phyloP scores from a whole-genome alignment of 92 coral and sea anemone species.

The Scolanthus callimorphus region DNA sequence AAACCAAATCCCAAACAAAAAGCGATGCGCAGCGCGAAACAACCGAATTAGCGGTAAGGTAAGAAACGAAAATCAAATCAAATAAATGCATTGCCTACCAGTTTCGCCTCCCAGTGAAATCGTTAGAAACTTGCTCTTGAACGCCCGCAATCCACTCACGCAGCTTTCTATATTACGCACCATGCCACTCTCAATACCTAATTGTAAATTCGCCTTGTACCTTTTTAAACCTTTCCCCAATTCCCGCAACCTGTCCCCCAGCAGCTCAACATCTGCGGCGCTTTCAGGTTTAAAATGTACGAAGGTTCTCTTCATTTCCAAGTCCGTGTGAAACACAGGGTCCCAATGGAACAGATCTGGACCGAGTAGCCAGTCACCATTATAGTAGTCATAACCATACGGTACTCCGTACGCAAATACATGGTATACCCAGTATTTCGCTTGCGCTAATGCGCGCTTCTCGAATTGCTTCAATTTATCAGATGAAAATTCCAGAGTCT shows the following conservation, averaged over 20 bases:
- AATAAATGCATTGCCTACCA: slow-evolving; percentile 29
- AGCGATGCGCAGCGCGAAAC: no score
- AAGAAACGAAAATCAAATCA: no score
- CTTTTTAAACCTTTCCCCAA: slow-evolving; percentile 36
- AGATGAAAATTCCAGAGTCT: slow-evolving; percentile 12
- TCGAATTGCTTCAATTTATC: slow-evolving; percentile 46
- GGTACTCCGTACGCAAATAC: slow-evolving; percentile 55
- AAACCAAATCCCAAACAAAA: no score
- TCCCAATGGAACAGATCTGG: slow-evolving; percentile 50
- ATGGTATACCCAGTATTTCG: slow-evolving; percentile 46
- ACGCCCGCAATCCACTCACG: slow-evolving; percentile 40
- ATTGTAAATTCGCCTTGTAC: slow-evolving; percentile 34
- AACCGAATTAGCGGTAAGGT: no score
- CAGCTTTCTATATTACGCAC: slow-evolving; percentile 63
- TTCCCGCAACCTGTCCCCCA: slow-evolving; percentile 34
- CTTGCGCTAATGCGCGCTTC: slow-evolving; percentile 36
- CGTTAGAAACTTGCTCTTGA: slow-evolving; percentile 19
- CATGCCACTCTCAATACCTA: slow-evolving; percentile 73
- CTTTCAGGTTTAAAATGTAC: slow-evolving; percentile 46
- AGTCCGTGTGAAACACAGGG: slow-evolving; percentile 17
- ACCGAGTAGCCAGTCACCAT: slow-evolving; percentile 64
- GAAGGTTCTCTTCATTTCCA: slow-evolving; percentile 11
- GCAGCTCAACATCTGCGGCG: slow-evolving; percentile 41
- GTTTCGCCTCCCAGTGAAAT: slow-evolving; percentile 31
- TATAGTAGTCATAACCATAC: slow-evolving; percentile 48